Evolutionary conservation across 1,140 invertebrate species (phyloP).

Genomic region (Diachasmimorpha longicaudata): DNA sequence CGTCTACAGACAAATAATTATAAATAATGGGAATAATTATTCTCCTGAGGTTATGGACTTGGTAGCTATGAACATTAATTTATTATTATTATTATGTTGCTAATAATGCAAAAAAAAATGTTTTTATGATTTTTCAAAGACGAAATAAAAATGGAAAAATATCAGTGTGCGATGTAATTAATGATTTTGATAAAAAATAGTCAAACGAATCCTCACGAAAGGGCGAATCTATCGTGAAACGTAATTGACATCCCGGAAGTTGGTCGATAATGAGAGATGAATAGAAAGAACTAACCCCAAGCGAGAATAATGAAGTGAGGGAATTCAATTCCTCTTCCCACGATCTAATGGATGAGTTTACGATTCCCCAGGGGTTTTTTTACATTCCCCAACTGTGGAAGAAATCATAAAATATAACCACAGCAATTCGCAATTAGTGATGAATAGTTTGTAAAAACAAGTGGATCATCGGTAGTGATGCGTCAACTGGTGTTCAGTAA

Average conservation of each 20-base stretch:
- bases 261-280: constrained; percentile 31
- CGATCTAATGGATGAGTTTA: constrained; percentile 5
- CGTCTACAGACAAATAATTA: no score
- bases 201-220: constrained; percentile 14
- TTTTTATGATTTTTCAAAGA: no score
- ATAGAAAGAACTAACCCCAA: neutral
- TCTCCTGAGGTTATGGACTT: no score
- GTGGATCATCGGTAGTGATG: neutral
- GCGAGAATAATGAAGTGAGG: constrained; percentile 28
- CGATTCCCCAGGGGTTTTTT: neutral
- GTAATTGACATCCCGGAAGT: constrained; percentile 37
- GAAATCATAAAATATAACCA: neutral
- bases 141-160: no score
- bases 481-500: neutral
- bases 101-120: no score
- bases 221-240: constrained; percentile 29
- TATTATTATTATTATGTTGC: no score
- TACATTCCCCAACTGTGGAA: neutral
- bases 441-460: neutral
- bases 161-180: no score
- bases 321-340: constrained; percentile 33
- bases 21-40: no score
- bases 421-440: neutral
- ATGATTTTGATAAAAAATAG: no score
- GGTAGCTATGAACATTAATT: no score